Evolutionary conservation across 2,888 invertebrate species (phyloP), one percentile per base, ranked within the genome.

Genomic region (Microctonus hyperodae): DNA sequence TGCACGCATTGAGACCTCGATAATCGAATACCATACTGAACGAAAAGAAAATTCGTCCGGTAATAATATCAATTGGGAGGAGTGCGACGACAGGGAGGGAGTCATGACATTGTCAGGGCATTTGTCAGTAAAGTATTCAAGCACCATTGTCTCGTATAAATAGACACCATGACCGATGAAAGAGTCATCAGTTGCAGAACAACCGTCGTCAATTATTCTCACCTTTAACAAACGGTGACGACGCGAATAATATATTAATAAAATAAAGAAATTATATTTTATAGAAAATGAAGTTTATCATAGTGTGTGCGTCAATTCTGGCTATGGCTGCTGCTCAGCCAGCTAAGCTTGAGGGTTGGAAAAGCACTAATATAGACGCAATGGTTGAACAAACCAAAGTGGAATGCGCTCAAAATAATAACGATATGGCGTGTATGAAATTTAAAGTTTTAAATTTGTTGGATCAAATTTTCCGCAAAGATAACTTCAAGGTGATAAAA

Each of bases 381-480:
- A 87, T 91, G 85, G 90, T 93, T 57, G 91, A 91, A 78, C 92
- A 92, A 84, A 92, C 92, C 87, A 88, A 90, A 79, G 87, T 87
- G 65, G 90, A 91, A 79, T 94, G 94, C 83, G 87, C 88, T 48
- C 90, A 90, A 76, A 91, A 91, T 75, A 90, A 90, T 75, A 93
- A 93, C 82, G 90, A 92, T 22, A 88, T 93, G 66, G 90, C 93
- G 72, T 94, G 94, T 85, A 90, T 94, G 85, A 93, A 94, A 84
- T 92, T 90, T 86, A 92, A 92, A 83, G 91, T 93, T 71, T 90
- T 94, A 87, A 90, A 90, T 71, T 88, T 93, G 73, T 85, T 94
- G 82, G 92, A 93, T 84, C 90, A 90, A 77, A 88, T 93, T 76
- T 89, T 93, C 85, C 90, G 90, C 83, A 91, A 92, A 85, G 93